Evolutionary conservation across 2,113 vertebrate species (phyloP).

Genomic region (Oncorhynchus kisutch): DNA sequence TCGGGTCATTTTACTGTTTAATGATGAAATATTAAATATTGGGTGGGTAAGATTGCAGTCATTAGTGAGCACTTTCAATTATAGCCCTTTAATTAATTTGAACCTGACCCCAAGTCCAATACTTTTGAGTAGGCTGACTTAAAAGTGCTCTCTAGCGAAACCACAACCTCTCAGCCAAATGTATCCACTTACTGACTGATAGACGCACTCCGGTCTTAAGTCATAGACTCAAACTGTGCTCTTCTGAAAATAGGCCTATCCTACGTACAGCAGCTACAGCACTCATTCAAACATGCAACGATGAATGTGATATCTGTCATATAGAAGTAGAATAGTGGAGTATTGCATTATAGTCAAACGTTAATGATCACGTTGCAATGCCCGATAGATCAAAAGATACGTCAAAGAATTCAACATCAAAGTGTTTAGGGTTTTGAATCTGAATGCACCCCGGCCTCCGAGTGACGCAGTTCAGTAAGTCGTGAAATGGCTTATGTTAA

Average conservation of each 20-base stretch:
- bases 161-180: slow-evolving; percentile 72
- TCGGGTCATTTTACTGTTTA: slow-evolving; percentile 99
- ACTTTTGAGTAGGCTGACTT: slow-evolving; percentile 67
- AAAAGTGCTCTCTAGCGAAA: slow-evolving; percentile 72
- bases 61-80: slow-evolving; percentile 83
- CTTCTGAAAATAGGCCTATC: background rate
- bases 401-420: no score
- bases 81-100: slow-evolving; percentile 80
- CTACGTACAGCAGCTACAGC: background rate
- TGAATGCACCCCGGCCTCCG: slow-evolving; percentile 18
- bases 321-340: no score
- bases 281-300: background rate
- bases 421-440: slow-evolving; percentile 11
- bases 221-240: background rate
- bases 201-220: background rate
- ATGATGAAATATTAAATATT: slow-evolving; percentile 99
- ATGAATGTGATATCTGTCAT: no score
- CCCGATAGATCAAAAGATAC: no score
- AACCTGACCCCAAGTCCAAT: slow-evolving; percentile 78
- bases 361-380: background rate
- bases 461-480: slow-evolving; percentile 62
- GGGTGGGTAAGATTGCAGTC: slow-evolving; percentile 82
- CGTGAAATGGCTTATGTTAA: slow-evolving; percentile 58
- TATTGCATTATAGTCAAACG: no score
- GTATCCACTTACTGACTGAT: slow-evolving; percentile 71